A percentile compares a stretch with the other conserved stretches of the same genome.
Conservation (phyloP, 2,797 vertebrate genomes). For the Menidia menidia region DNA sequence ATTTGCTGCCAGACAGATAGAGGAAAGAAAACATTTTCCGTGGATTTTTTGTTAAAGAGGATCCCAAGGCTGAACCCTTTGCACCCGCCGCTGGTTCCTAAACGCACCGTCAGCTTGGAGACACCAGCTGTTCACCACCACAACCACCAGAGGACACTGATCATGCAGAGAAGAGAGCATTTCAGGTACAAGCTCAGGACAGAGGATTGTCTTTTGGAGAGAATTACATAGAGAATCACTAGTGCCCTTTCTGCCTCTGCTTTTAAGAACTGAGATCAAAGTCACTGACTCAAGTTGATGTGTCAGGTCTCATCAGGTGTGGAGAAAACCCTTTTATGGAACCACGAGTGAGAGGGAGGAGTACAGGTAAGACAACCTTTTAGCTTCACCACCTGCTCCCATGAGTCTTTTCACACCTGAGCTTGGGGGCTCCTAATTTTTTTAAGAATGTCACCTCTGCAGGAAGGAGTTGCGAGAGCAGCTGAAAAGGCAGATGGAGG, state of each 20-base stretch:
- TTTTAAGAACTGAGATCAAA: conserved; percentile 12
- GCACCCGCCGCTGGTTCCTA: conserved; percentile 72
- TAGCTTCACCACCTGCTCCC: neutral
- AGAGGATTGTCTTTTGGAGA: neutral
- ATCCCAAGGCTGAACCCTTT: conserved; percentile 78
- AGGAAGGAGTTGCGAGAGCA: conserved; percentile 77
- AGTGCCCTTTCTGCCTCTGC: neutral
- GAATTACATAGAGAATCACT: neutral
- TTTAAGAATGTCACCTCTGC: neutral
- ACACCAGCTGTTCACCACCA: conserved; percentile 77
- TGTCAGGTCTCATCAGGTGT: conserved; percentile 78
- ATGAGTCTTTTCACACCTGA: neutral
- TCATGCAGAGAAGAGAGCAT: conserved; percentile 79
- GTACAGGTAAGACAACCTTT: conserved; percentile 67
- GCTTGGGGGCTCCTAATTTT: too few species aligned
- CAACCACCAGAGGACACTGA: conserved; percentile 80
- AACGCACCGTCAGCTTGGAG: conserved; percentile 80
- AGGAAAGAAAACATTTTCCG: neutral
- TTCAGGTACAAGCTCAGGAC: conserved; percentile 53
- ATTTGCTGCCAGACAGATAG: neutral
- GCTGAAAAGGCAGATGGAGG: conserved; percentile 79
- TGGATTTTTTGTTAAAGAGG: conserved; percentile 41
- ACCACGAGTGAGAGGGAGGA: conserved; percentile 79
- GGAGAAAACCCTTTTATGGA: conserved; percentile 81
- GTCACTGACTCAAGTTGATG: conserved; percentile 19